Base-by-base conservation (phyloP, 2,888 invertebrate species). In the Stenichneumon culpator region DNA sequence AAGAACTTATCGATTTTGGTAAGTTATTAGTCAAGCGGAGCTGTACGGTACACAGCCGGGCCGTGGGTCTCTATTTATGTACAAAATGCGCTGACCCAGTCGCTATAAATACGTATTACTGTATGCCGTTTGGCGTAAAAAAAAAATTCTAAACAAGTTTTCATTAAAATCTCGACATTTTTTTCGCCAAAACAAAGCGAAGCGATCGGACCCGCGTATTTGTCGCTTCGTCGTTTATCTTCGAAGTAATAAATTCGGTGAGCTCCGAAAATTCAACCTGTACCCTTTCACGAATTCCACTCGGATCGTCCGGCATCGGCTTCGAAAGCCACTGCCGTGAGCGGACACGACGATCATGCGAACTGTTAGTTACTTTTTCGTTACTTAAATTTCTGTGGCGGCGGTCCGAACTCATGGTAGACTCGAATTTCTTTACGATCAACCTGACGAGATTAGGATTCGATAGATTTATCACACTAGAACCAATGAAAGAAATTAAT, bases 351-450 rank as follows among this genome's bases (percentile, higher is more conserved):
- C 4, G 28, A 3, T 28, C 11, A 14, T 16, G 25, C 22, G 7
- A 60, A 22, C 22, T 25, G 25, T 28, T 3, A 11, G 22, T 25
- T 32, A 16, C 1, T 47, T 28, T 28, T n/a, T n/a, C n/a, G 25
- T 28, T 95, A 98, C 94, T 97, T 98, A 92, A 98, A 97, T 93
- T 97, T 97, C 79, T 97, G 96, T 5, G 97, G 97, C 68, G 97
- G 96, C 39, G 97, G 96, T 32, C 97, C 87, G 99, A 99, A 94
- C 93, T 98, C 73, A 96, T 99, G 60, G 94, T 98, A 85, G 97
- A 99, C 90, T 96, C 97, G 9, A 94, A 95, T 70, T 99, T 95
- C 92, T 94, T 95, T 77, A 97, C 97, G 0, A 97, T 99, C 84
- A 97, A 99, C 94, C 94, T 99, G 86, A 95, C 96, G 0, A 95